Base-by-base conservation (phyloP, 1,140 invertebrate species). In the Cydia amplana region DNA sequence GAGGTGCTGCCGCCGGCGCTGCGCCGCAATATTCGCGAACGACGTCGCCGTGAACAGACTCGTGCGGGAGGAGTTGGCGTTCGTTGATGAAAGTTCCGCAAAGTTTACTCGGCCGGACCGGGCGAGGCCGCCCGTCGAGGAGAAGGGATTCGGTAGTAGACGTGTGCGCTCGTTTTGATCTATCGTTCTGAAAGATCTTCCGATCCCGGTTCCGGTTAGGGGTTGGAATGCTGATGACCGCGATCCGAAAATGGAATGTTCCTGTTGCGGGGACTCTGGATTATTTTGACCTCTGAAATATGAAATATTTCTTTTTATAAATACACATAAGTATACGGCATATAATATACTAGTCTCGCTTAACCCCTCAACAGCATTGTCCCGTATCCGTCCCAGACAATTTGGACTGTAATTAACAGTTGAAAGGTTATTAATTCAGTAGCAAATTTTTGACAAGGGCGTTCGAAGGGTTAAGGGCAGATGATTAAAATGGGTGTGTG, bases 151-250 rank as follows among this genome's bases (percentile, higher is more conserved):
- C 9, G 88, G 89, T 70, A 92, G 82, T n/a, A 91, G 78, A 67
- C 90, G 82, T 2, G 82, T 79, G 32, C 84, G 79, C 77, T 87
- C 86, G 60, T 77, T 85, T 75, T 85, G 83, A 12, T 87, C 86
- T 6, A 82, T 81, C 23, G 84, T 84, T 63, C 86, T 79, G 36
- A 87, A 84, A 16, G 87, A 82, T 72, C 87, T 74, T 25, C 86
- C 82, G 4, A 78, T 75, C 14, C 43, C 36, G 23, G 32, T 32
- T 32, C 89, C 87, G 28, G 76, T 84, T 6, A 93, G 75, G 1
- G 89, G 91, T 75, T 91, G 89, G 77, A 93, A 93, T 70, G 91
- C 90, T 9, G 91, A 93, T 2, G 88, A 82, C 75, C 86, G 81
- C 4, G 89, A 91, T 65, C 87, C 87, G 76, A 92, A 89, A 18